Base-by-base conservation (phyloP, 2,113 vertebrate genomes). In the Sorex fumeus region DNA sequence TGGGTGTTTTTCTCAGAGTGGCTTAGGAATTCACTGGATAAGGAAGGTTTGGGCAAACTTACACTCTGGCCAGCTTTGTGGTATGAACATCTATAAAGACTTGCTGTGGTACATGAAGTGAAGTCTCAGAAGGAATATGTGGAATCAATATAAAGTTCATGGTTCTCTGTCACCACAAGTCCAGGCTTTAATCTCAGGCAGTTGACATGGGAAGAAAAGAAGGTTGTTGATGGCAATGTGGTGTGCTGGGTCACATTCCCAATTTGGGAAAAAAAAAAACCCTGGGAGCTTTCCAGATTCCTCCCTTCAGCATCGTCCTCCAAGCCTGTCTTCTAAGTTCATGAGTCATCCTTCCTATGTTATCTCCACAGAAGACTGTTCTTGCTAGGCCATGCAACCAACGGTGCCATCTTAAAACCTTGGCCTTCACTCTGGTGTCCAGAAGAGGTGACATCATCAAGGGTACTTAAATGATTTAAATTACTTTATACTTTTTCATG, bases 1-100 rank as follows among this genome's bases (percentile, higher is more conserved):
- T 0, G 16, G n/a, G 18, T 10, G 19, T 8, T 2, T 2, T 2
- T 45, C 8, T 34, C 34, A 8, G 40, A 8, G 1, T 0, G 0
- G 57, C 16, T 0, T 3, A 30, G 8, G 0, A 9, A 34, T 8
- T 36, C 3, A 16, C 5, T 34, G 15, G 10, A 10, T 1, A 27
- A 34, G 34, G 2, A n/a, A 19, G 53, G 62, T 1, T 6, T 13
- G 1, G 6, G 34, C 9, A 43, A 43, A 10, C 18, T 53, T 28
- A 30, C 12, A 47, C 15, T 45, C 13, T 34, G 3, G 8, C 2
- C 1, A 4, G 18, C 32, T 57, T 27, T 8, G 21, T 23, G 57
- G 18, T 60, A 1, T 60, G 43, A 16, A 6, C 0, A 3, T 1
- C 13, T 67, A 18, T 0, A 10, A 53, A 50, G 13, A 7, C 19